Conservation (phyloP, 1,140 invertebrate species). For the Eurytemora carolleeae region DNA sequence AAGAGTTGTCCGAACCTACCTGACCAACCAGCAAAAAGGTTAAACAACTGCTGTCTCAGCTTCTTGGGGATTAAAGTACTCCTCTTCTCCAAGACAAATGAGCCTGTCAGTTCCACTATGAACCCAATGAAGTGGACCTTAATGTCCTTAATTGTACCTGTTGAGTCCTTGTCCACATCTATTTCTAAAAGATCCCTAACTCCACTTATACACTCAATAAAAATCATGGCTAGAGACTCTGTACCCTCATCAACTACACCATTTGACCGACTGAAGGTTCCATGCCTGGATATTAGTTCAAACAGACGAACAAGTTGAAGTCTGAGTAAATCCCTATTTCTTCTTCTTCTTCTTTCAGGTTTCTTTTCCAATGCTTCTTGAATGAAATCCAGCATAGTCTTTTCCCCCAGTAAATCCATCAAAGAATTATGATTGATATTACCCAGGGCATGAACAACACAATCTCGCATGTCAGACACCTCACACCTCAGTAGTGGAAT, state of each 20-base stretch:
- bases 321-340: constrained; percentile 73
- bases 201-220: constrained; percentile 88
- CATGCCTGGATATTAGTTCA: constrained; percentile 74
- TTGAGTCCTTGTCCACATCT: constrained; percentile 43
- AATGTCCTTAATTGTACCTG: constrained; percentile 43
- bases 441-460: constrained; percentile 73
- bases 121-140: constrained; percentile 87
- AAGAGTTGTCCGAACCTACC: constrained; percentile 32
- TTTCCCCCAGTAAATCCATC: constrained; percentile 88
- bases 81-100: constrained; percentile 66
- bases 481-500: constrained; percentile 69
- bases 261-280: constrained; percentile 48
- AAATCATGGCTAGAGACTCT: constrained; percentile 56
- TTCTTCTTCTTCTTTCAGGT: constrained; percentile 72
- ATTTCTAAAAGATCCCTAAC: constrained; percentile 70
- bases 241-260: constrained; percentile 10
- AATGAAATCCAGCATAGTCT: constrained; percentile 53
- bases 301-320: constrained; percentile 73
- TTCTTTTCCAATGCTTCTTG: constrained; percentile 93
- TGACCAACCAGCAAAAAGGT: constrained; percentile 79
- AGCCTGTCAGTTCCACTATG: constrained; percentile 75
- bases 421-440: constrained; percentile 76
- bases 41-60: constrained; percentile 62
- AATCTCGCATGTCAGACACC: constrained; percentile 70
- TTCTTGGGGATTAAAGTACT: constrained; percentile 65